Evolutionary conservation across 2,113 vertebrate genomes (phyloP).

Genomic region (Periophthalmodon schlosseri): DNA sequence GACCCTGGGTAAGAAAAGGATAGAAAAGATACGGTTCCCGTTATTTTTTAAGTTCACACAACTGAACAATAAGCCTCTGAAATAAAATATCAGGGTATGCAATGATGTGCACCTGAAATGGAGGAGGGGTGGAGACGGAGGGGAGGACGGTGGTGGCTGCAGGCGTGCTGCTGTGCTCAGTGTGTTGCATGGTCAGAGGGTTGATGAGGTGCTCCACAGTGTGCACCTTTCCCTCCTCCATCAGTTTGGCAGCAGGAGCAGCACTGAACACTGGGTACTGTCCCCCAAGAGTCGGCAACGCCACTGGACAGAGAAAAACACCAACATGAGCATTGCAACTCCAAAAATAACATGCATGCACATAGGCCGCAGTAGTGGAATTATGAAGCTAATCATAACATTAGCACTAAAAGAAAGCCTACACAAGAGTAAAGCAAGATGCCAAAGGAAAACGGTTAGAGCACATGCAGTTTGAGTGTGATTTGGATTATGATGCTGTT

Average conservation of each 20-base stretch:
- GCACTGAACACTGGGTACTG: conserved; percentile 95
- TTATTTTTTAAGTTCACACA: background rate
- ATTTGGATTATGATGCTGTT: conserved; percentile 70
- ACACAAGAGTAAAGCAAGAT: conserved; percentile 18
- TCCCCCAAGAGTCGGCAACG: conserved; percentile 84
- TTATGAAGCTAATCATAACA: background rate
- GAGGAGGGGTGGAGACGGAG: conserved; percentile 90
- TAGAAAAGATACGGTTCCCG: background rate
- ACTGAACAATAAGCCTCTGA: background rate
- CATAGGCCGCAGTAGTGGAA: background rate
- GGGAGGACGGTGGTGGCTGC: conserved; percentile 82
- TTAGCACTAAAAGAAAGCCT: background rate
- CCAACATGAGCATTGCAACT: background rate
- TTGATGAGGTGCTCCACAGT: conserved; percentile 92
- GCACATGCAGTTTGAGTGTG: conserved; percentile 58
- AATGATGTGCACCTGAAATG: conserved; percentile 85
- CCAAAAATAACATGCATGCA: background rate
- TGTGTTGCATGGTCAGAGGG: conserved; percentile 88
- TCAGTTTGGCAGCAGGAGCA: conserved; percentile 84
- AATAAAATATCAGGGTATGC: background rate
- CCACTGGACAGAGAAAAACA: conserved; percentile 79
- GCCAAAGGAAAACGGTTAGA: conserved; percentile 26
- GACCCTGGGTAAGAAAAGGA: conserved; percentile 76
- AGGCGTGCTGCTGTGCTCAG: conserved; percentile 78
- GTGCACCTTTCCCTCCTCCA: conserved; percentile 95